These are phyloP conservation scores for Rhynchotus rufescens DNA, from an alignment of 2,797 vertebrate genomes.

Conservation along the genomic window DNA sequence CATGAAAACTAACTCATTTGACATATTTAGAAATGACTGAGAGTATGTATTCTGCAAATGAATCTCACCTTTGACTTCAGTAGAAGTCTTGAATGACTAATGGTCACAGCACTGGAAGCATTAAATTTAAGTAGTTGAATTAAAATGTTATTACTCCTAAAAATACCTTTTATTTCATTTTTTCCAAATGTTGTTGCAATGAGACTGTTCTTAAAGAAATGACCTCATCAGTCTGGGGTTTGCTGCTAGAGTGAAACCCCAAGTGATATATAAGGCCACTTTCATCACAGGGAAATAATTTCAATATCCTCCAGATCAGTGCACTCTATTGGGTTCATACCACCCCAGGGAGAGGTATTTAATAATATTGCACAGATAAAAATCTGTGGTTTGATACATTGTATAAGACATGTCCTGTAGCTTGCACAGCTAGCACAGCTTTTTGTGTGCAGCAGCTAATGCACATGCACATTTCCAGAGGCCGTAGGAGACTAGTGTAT, in stretches of 20 bases:
- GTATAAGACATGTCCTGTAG: neutral
- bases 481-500: neutral
- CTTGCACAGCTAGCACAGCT: neutral
- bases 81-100: neutral
- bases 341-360: neutral
- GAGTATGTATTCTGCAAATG: neutral
- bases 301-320: neutral
- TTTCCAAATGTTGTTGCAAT: slow-evolving; percentile 26
- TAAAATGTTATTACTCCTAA: slow-evolving; percentile 53
- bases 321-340: neutral
- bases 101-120: neutral
- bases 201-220: slow-evolving; percentile 42
- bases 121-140: slow-evolving; percentile 50
- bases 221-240: neutral
- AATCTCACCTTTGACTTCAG: neutral
- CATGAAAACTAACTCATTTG: neutral
- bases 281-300: slow-evolving; percentile 42
- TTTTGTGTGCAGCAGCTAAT: neutral
- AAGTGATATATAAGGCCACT: neutral
- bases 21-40: neutral
- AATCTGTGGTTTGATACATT: neutral
- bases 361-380: slow-evolving; percentile 8
- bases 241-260: neutral
- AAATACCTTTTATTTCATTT: slow-evolving; percentile 26
- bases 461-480: neutral